phyloP scores from a whole-genome alignment of 1,140 invertebrate genomes.

The Drosophila kohkoa region DNA sequence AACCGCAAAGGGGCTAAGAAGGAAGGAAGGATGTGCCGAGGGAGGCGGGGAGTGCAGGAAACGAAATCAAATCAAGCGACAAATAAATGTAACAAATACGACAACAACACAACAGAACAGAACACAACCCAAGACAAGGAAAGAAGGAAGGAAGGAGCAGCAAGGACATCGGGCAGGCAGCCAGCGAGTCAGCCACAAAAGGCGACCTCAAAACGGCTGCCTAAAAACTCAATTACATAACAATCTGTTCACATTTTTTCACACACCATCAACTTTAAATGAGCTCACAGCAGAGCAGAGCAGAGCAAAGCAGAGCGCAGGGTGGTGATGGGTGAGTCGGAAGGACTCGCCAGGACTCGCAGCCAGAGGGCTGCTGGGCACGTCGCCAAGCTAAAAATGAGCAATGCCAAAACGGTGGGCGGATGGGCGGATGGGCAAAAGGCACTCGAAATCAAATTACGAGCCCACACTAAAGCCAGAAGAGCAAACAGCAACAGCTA shows the following conservation, averaged over 20 bases:
- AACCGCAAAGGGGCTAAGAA: slow-evolving; percentile 37
- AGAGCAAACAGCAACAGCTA: slow-evolving; percentile 13
- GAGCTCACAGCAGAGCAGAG: slow-evolving; percentile 50
- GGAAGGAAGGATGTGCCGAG: slow-evolving; percentile 23
- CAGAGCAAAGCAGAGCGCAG: background rate
- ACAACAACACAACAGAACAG: slow-evolving; percentile 50
- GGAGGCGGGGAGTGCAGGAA: slow-evolving; percentile 33
- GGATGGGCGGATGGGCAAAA: slow-evolving; percentile 52
- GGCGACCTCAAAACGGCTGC: slow-evolving; percentile 81
- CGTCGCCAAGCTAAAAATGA: slow-evolving; percentile 55
- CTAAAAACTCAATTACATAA: slow-evolving; percentile 85
- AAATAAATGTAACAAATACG: slow-evolving; percentile 80
- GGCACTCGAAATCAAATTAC: slow-evolving; percentile 81
- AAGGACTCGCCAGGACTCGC: background rate
- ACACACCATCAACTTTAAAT: slow-evolving; percentile 85
- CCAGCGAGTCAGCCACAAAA: slow-evolving; percentile 72
- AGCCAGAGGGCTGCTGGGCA: slow-evolving; percentile 45
- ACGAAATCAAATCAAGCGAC: slow-evolving; percentile 77
- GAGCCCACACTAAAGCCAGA: slow-evolving; percentile 48
- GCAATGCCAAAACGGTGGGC: slow-evolving; percentile 74
- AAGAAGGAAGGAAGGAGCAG: background rate
- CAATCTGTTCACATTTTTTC: slow-evolving; percentile 85
- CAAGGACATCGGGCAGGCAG: slow-evolving; percentile 46
- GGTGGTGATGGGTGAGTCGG: background rate
- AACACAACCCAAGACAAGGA: background rate